Base-by-base conservation (phyloP, 2,113 vertebrate species). In the Pygoscelis adeliae region DNA sequence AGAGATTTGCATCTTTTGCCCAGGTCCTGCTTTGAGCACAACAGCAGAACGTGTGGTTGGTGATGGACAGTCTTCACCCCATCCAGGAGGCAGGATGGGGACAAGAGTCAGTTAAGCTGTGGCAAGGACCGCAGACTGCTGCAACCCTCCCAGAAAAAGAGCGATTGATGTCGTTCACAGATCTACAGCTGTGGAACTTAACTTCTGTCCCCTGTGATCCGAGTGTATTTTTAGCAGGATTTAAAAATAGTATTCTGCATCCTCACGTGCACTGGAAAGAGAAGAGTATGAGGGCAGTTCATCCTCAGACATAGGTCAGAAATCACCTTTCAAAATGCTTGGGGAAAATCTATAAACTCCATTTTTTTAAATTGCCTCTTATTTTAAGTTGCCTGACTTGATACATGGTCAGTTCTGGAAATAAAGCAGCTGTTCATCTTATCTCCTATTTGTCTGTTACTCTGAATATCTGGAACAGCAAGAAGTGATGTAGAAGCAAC, bases 161-260 rank as follows among this genome's bases (percentile, higher is more conserved):
- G 20, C 23, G 46, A 36, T 61, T 38, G 61, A 53, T 83, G 40
- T 74, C 1, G 1, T 94, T 86, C 34, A 4, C 0, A 3, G 73
- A 66, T 53, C 73, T 91, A 49, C 81, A 91, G 62, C 91, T 93
- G 92, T 50, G 56, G 61, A 79, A 49, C 63, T 83, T 67, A 65
- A 65, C 49, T 93, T 74, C 47, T 91, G 72, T 82, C 87, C 87
- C 47, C 87, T 90, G 81, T 79, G 92, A 88, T 55, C 74, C 3
- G 3, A 59, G 72, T 27, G 18, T 93, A 91, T 96, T 95, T 95
- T 93, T 93, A 95, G 91, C 38, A 63, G 42, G 46, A 62, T 90
- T 90, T 96, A 95, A 95, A 96, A 94, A 94, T 91, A 94, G 84
- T 16, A 49, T 70, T 89, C 58, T 72, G 29, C 84, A 72, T 85